Evolutionary conservation across 2,797 vertebrate species (phyloP).

Genomic region (Huso huso): DNA sequence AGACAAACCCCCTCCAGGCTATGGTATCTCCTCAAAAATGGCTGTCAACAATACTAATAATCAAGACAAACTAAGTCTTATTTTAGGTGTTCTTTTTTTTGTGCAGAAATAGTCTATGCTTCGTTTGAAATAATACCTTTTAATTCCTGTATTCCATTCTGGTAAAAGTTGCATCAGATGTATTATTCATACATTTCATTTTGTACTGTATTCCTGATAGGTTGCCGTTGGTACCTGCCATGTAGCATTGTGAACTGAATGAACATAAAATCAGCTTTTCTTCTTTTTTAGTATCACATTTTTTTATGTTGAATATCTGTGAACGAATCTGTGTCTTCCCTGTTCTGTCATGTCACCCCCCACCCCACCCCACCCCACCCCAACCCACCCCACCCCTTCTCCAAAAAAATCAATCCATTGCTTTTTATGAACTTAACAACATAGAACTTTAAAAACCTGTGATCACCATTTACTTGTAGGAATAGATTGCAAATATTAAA

Average conservation of each 20-base stretch:
- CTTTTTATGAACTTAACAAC: slow-evolving; percentile 13
- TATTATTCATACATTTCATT: no score
- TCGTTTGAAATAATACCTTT: no score
- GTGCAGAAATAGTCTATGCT: no score
- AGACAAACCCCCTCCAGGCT: slow-evolving; percentile 48
- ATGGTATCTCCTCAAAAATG: slow-evolving; percentile 34
- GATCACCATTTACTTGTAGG: slow-evolving; percentile 41
- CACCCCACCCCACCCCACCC: slow-evolving; percentile 24
- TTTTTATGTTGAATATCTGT: slow-evolving; percentile 19
- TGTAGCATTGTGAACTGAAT: no score
- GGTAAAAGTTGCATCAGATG: no score
- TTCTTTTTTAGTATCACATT: slow-evolving; percentile 12
- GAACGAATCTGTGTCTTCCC: slow-evolving; percentile 33
- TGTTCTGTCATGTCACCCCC: slow-evolving; percentile 1
- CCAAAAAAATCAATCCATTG: no score
- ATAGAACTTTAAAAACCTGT: slow-evolving; percentile 16
- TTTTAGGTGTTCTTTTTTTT: neutral
- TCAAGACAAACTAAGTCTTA: slow-evolving; percentile 40
- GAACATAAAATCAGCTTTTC: neutral
- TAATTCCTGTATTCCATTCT: no score
- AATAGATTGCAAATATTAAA: slow-evolving; percentile 36
- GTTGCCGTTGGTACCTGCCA: no score
- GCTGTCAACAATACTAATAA: slow-evolving; percentile 22
- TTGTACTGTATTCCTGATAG: no score
- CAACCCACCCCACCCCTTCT: slow-evolving; percentile 17